phyloP scores from a whole-genome alignment of 2,113 vertebrate genomes.

The Galeopterus variegatus region DNA sequence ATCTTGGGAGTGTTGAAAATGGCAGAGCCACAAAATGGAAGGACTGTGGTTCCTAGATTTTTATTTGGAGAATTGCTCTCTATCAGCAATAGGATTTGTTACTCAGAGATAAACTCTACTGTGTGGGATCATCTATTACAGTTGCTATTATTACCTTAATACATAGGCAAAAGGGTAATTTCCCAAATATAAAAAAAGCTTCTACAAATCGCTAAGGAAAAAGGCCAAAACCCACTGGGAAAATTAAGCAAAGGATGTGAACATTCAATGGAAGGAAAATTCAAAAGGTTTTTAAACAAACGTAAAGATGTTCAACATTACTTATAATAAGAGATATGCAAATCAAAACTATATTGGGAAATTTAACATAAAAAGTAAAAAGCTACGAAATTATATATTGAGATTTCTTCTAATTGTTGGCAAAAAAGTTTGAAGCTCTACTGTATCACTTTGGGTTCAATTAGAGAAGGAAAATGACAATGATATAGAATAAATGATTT shows the following conservation, averaged over 20 bases:
- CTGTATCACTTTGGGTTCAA: not conserved
- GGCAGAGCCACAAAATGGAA: not conserved
- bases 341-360: not conserved
- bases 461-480: not conserved
- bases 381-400: not conserved
- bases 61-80: not conserved
- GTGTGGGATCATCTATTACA: not conserved
- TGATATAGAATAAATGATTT: not conserved
- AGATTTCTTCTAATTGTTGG: not conserved
- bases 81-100: not conserved
- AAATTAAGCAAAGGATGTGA: not conserved
- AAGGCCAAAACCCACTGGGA: not conserved
- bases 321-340: not conserved
- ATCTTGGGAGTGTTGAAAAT: not conserved
- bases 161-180: not conserved
- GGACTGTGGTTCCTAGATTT: not conserved
- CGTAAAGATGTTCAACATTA: not conserved
- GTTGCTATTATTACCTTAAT: not conserved
- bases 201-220: not conserved
- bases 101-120: not conserved
- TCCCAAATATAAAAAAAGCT: not conserved
- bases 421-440: not conserved
- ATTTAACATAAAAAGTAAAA: not conserved
- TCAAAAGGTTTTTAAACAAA: not conserved
- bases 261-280: not conserved